Base-by-base conservation (phyloP, 2,797 vertebrate species). In the Darevskia mixta region DNA sequence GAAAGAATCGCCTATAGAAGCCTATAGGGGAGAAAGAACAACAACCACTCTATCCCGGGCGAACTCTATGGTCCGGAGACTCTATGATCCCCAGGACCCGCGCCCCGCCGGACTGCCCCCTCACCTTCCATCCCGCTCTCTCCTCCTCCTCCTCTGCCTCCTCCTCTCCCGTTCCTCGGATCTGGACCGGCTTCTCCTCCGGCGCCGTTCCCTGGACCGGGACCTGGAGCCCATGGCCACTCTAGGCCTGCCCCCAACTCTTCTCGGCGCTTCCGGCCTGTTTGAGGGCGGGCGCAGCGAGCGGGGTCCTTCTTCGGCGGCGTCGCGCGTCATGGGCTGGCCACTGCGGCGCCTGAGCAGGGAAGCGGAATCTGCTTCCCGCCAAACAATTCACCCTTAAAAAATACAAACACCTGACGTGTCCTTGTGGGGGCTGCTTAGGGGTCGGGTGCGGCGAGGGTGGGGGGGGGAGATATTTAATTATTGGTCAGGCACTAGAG, bases 151-250 rank as follows among this genome's bases (percentile, higher is more conserved):
- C 58, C 80, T 13, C 80, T 35, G 15, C 32, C 78, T 23, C 7
- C 83, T 71, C 15, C 32, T 25, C 45, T 67, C 67, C 11, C 78
- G 23, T n/a, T 80, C 71, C 45, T 81, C 83, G 27, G 88, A 89
- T 9, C 78, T 32, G 5, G 88, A 89, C 41, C 83, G 83, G 11
- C 83, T 81, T 18, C 88, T 81, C 7, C 88, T 45, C 83, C 67
- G 71, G 3, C 58, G 58, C 71, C 78, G 83, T 13, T 88, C 87
- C 32, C 78, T 27, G 0, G 87, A 89, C 8, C 82, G 8, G 2
- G 82, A 88, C 38, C 76, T 6, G 15, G 82, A 88, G 2, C 83
- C 87, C 87, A 80, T 88, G 77, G 77, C 83, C 83, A 18, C 83
- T 67, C 87, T 61, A 84, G 77, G 18, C 67, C 55, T 9, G 38